These are phyloP conservation scores for Anastrepha obliqua DNA, from an alignment of 1,140 invertebrate genomes.

Conservation along the genomic window DNA sequence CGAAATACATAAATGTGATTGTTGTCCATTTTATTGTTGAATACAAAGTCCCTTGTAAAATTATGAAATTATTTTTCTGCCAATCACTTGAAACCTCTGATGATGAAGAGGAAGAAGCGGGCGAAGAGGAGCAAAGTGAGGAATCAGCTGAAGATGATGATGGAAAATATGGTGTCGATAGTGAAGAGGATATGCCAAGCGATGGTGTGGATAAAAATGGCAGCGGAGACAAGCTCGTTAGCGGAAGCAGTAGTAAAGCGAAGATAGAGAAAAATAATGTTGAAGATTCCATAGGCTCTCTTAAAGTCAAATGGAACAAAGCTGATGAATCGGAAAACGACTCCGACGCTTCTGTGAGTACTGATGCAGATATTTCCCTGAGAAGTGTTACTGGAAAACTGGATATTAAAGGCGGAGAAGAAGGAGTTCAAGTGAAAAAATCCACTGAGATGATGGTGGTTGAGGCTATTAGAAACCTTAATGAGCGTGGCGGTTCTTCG, in stretches of 20 bases:
- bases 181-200: neutral
- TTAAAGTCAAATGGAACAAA: neutral
- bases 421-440: neutral
- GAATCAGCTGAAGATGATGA: slow-evolving; percentile 14
- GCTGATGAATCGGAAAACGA: neutral
- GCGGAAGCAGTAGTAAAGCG: neutral
- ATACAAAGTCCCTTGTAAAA: slow-evolving; percentile 8
- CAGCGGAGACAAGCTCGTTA: neutral
- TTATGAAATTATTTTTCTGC: slow-evolving; percentile 33
- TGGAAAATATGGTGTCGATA: neutral
- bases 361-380: neutral
- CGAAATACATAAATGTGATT: neutral
- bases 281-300: neutral
- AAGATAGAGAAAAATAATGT: neutral
- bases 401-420: neutral
- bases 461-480: slow-evolving; percentile 35
- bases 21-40: neutral
- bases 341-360: neutral
- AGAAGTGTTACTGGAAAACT: neutral
- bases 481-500: slow-evolving; percentile 54
- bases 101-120: slow-evolving; percentile 8
- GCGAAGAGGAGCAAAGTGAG: neutral
- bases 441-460: slow-evolving; percentile 41
- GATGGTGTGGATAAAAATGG: neutral
- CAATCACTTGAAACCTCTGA: neutral